These are phyloP conservation scores for Tricholauxania praeusta DNA, from an alignment of 2,888 invertebrate species.

Conservation along the genomic window DNA sequence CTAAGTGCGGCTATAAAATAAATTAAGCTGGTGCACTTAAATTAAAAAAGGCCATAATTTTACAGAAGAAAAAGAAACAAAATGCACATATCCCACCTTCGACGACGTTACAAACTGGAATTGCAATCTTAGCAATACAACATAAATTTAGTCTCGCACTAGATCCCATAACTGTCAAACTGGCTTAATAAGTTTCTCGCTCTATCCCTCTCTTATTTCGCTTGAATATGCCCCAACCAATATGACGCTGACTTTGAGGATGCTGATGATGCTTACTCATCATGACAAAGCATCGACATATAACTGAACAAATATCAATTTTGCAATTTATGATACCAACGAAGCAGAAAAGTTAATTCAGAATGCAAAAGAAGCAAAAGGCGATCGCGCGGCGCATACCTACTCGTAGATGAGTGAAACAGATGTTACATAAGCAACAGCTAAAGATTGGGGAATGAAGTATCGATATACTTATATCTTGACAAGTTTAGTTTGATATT, in stretches of 20 bases:
- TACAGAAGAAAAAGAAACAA: no score
- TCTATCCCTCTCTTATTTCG: not conserved
- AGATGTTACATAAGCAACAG: not conserved
- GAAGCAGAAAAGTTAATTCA: not conserved
- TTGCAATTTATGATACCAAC: slow-evolving; percentile 24
- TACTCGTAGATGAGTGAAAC: not conserved
- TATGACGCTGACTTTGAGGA: not conserved
- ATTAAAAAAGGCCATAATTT: no score
- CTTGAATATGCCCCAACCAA: not conserved
- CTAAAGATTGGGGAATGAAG: not conserved
- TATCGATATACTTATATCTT: not conserved
- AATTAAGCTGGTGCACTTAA: no score
- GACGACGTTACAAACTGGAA: not conserved
- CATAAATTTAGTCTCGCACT: not conserved
- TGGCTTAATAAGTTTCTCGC: slow-evolving; percentile 25
- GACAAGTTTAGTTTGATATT: no score
- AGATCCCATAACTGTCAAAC: slow-evolving; percentile 24
- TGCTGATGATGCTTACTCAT: slow-evolving; percentile 28
- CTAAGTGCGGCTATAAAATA: no score
- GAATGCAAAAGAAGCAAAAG: slow-evolving; percentile 16
- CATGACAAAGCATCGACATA: slow-evolving; percentile 28
- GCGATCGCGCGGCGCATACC: not conserved
- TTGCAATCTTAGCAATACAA: not conserved
- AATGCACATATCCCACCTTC: no score
- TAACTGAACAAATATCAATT: slow-evolving; percentile 32